Base-by-base conservation (phyloP, 2,888 invertebrate genomes). In the Blastobasis adustella region DNA sequence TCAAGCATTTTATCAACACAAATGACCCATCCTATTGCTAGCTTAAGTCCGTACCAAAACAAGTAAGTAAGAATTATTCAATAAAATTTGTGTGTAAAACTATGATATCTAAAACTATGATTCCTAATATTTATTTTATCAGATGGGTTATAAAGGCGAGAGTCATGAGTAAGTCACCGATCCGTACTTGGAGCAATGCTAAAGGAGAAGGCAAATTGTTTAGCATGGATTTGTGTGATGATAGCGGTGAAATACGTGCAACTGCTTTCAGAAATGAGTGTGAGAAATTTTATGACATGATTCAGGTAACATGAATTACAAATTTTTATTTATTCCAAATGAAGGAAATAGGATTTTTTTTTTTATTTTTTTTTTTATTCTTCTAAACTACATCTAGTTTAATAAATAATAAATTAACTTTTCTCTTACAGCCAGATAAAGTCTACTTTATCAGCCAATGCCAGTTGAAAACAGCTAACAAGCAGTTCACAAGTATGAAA, bases 201-300 rank as follows among this genome's bases (percentile, higher is more conserved):
- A 91, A 92, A 53, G 98, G 98, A 0, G 97, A 98, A 78, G 99
- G 99, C 0, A 96, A 96, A 74, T 87, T 99, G 4, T 99, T 99
- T 77, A 95, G 93, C 56, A 92, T 98, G 87, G 97, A 97, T 78
- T 82, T 99, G n/a, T 88, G 95, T 55, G 99, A 99, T 79, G 97
- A 97, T 66, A 94, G 93, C 55, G 98, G 98, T 3, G 98, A 98
- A 82, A 98, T 99, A 60, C 89, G 96, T 57, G 95, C 94, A 43
- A 98, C 98, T 0, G 97, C 93, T 3, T 99, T 99, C 74, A 94
- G 92, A 61, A 95, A 95, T 51, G 91, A 93, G 61, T 95, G 94
- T 57, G 98, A 98, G 68, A 96, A 95, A 69, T 98, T 92, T 76
- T 98, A 93, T 75, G 94, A 97, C 64, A 90, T 95, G 87, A 90